phyloP scores from a whole-genome alignment of 2,888 invertebrate genomes.

The Apodemia hepburni region DNA sequence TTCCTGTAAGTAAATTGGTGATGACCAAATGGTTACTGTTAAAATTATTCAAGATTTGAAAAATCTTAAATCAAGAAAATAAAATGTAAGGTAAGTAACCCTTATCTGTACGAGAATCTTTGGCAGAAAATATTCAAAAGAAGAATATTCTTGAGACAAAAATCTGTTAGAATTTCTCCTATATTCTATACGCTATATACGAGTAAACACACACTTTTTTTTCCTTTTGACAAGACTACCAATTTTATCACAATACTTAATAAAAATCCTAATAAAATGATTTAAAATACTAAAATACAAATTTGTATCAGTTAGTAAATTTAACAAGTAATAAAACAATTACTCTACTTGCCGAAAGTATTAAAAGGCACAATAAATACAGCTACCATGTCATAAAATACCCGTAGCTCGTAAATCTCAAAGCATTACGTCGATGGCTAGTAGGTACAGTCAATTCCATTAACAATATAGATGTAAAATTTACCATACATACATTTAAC shows the following conservation, averaged over 20 bases:
- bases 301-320: conserved; percentile 1
- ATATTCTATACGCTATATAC: too few species aligned
- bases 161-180: too few species aligned
- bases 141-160: too few species aligned
- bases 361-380: conserved; percentile 15
- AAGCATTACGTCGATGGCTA: conserved; percentile 11
- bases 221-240: not conserved
- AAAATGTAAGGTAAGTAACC: too few species aligned
- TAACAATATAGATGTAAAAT: conserved; percentile 19
- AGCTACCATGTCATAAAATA: conserved; percentile 14
- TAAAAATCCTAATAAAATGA: not conserved
- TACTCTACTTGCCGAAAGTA: conserved; percentile 10
- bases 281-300: not conserved
- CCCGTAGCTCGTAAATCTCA: conserved; percentile 12
- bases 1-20: too few species aligned
- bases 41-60: too few species aligned
- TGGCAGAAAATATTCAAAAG: too few species aligned
- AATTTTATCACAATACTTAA: not conserved
- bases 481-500: not conserved
- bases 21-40: too few species aligned
- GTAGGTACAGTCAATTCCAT: conserved; percentile 17
- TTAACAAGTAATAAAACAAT: conserved; percentile 14
- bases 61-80: too few species aligned
- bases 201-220: too few species aligned
- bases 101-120: too few species aligned